These are phyloP conservation scores for Sebastes cheni DNA, from an alignment of 2,797 vertebrate genomes.

Conservation along the genomic window DNA sequence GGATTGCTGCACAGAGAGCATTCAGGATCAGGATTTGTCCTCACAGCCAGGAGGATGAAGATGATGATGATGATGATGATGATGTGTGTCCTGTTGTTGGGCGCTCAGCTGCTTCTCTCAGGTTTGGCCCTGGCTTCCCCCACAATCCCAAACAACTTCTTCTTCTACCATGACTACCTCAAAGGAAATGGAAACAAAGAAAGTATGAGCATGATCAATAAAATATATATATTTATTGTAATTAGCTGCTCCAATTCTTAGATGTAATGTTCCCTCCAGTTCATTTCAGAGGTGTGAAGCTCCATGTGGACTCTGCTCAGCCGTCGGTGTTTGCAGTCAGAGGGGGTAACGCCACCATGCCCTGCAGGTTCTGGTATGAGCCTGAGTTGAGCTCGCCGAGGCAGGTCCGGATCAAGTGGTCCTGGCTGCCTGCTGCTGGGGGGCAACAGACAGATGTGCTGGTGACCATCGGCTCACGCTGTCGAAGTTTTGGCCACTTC, in stretches of 20 bases:
- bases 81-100: slow-evolving; percentile 34
- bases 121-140: slow-evolving; percentile 55
- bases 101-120: slow-evolving; percentile 51
- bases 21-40: neutral
- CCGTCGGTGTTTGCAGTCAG: slow-evolving; percentile 76
- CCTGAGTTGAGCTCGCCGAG: slow-evolving; percentile 66
- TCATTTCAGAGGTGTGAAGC: slow-evolving; percentile 78
- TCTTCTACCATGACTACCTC: slow-evolving; percentile 84
- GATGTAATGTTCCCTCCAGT: slow-evolving; percentile 41
- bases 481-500: slow-evolving; percentile 82
- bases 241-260: too few relatives aligned
- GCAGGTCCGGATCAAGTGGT: slow-evolving; percentile 88
- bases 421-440: slow-evolving; percentile 81
- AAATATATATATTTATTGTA: neutral
- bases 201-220: slow-evolving; percentile 62
- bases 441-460: slow-evolving; percentile 84
- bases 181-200: slow-evolving; percentile 72
- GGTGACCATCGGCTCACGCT: slow-evolving; percentile 80
- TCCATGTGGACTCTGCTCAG: slow-evolving; percentile 82
- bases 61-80: slow-evolving; percentile 13
- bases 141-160: slow-evolving; percentile 82
- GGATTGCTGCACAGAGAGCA: neutral
- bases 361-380: slow-evolving; percentile 84
- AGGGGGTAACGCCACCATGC: slow-evolving; percentile 83
- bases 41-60: neutral